A percentile compares a stretch with the other conserved stretches of the same genome.
Conservation (phyloP, 1,140 invertebrate species). For the Drosophila guanche region DNA sequence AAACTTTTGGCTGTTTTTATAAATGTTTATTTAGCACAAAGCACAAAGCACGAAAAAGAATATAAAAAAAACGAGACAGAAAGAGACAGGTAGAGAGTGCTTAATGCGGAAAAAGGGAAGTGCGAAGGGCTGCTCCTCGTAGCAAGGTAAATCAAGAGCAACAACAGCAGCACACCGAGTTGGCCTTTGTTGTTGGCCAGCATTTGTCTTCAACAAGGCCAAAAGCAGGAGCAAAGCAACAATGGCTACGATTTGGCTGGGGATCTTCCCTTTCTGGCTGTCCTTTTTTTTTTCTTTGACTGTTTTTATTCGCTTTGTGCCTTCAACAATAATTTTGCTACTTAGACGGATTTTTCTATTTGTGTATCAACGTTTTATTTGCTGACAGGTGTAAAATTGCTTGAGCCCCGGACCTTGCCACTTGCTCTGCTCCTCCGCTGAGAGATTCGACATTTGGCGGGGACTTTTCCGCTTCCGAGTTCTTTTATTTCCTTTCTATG, state of each 20-base stretch:
- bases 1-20: conserved; percentile 74
- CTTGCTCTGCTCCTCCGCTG: neutral
- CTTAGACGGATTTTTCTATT: conserved; percentile 76
- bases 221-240: conserved; percentile 35
- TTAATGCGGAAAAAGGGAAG: conserved; percentile 9
- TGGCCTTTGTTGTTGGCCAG: conserved; percentile 58
- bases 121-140: conserved; percentile 23
- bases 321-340: conserved; percentile 78
- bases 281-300: conserved; percentile 37
- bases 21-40: conserved; percentile 79
- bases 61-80: conserved; percentile 30
- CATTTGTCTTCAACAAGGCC: conserved; percentile 70
- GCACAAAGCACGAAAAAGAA: conserved; percentile 17
- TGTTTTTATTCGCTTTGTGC: conserved; percentile 27
- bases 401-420: conserved; percentile 23
- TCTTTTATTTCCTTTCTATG: conserved; percentile 44
- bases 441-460: conserved; percentile 48
- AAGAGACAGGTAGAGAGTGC: conserved; percentile 3
- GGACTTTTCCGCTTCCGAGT: conserved; percentile 4
- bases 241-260: conserved; percentile 21
- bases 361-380: conserved; percentile 80
- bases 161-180: conserved; percentile 44
- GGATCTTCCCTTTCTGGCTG: conserved; percentile 27
- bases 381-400: conserved; percentile 80
- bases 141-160: conserved; percentile 66